A percentile compares a stretch with the other conserved stretches of the same genome.
Evolutionary conservation across 1,140 invertebrate species (phyloP).

Genomic region (Nasonia longicornis): DNA sequence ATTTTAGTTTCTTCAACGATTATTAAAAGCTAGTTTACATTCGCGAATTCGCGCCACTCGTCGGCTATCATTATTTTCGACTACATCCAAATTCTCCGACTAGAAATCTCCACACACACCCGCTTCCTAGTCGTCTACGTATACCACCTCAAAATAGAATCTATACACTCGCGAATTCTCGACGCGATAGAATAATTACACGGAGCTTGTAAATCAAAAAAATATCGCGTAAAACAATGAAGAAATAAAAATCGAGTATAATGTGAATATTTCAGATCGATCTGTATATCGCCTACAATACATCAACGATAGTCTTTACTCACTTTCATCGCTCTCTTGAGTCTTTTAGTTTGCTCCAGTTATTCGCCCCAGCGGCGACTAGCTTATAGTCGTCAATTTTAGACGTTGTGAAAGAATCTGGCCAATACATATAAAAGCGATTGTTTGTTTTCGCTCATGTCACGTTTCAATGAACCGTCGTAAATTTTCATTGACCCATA

Average conservation of each 20-base stretch:
- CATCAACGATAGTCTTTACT: conserved; percentile 1
- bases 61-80: neutral
- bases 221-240: too few relatives aligned
- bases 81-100: neutral
- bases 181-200: too few relatives aligned
- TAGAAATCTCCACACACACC: too few relatives aligned
- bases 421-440: neutral
- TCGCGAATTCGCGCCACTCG: neutral
- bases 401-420: neutral
- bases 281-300: neutral
- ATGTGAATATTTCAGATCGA: neutral
- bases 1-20: neutral
- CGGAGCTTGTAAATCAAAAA: too few relatives aligned
- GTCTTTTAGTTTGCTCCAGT: conserved; percentile 7
- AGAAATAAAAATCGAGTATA: neutral
- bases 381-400: neutral
- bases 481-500: conserved; percentile 11
- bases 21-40: neutral
- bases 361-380: neutral
- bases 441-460: conserved; percentile 3
- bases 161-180: too few relatives aligned
- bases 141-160: neutral
- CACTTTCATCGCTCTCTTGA: neutral
- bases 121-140: neutral
- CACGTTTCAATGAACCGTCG: conserved; percentile 21